These are phyloP conservation scores for Zygogramma bicolorata DNA, from an alignment of 2,888 invertebrate species.

Conservation along the genomic window DNA sequence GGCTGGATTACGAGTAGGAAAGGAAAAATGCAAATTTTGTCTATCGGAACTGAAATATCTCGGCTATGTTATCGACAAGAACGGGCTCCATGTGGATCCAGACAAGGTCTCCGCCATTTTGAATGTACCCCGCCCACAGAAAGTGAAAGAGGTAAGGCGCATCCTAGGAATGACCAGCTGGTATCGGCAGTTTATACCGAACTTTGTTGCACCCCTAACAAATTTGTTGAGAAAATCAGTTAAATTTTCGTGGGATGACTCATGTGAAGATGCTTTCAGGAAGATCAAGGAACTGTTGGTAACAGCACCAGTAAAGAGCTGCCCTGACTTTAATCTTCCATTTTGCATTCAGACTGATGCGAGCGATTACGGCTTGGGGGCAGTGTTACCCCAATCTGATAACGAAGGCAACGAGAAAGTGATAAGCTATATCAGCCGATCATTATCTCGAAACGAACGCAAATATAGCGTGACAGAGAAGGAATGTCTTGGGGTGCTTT, in stretches of 20 bases:
- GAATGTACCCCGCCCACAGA: constrained; percentile 3
- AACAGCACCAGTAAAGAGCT: constrained; percentile 4
- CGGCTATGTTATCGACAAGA: constrained; percentile 39
- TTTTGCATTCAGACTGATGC: constrained; percentile 32
- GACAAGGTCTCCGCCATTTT: constrained; percentile 40
- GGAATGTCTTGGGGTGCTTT: constrained; percentile 35
- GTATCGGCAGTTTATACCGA: constrained; percentile 21
- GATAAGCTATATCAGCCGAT: constrained; percentile 16
- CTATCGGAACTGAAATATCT: constrained; percentile 40
- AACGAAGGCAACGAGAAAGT: constrained; percentile 18
- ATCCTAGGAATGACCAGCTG: constrained; percentile 1
- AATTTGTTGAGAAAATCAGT: neutral
- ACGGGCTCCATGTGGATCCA: constrained; percentile 38
- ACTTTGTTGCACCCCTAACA: constrained; percentile 11
- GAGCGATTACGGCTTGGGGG: constrained; percentile 28
- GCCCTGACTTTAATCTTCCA: constrained; percentile 24
- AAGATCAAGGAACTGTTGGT: constrained; percentile 2
- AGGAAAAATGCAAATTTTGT: no score
- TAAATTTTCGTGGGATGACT: neutral
- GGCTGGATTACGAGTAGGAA: no score
- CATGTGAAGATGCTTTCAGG: neutral
- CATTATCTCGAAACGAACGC: constrained; percentile 18
- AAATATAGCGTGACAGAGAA: constrained; percentile 31
- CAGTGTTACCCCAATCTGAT: constrained; percentile 28
- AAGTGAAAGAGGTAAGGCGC: constrained; percentile 3